Conservation (phyloP, 2,888 invertebrate species). For the Lacanobia wlatinum region DNA sequence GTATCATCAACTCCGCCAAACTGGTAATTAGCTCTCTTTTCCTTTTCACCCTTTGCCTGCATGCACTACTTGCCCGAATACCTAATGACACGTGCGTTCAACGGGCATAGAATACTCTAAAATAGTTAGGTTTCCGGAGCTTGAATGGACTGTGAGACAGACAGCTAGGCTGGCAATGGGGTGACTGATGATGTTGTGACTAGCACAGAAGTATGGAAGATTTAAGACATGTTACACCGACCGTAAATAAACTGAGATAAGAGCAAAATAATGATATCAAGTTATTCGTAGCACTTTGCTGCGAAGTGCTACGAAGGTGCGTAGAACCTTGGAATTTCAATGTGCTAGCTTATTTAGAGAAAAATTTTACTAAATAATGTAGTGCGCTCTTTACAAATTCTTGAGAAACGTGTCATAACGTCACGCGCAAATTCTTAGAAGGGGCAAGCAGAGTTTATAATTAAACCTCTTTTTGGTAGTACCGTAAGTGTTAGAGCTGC, state of each 20-base stretch:
- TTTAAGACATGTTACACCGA: background rate
- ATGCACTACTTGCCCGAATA: slow-evolving; percentile 34
- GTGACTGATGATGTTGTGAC: background rate
- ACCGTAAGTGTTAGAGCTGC: too few relatives aligned
- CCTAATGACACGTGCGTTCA: slow-evolving; percentile 64
- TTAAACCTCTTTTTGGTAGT: too few relatives aligned
- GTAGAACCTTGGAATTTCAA: too few relatives aligned
- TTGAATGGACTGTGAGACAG: too few relatives aligned
- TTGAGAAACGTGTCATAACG: too few relatives aligned
- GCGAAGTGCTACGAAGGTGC: too few relatives aligned
- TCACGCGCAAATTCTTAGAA: too few relatives aligned
- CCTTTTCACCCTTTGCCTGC: slow-evolving; percentile 10
- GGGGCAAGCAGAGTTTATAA: too few relatives aligned
- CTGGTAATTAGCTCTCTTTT: background rate
- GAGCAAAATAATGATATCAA: background rate
- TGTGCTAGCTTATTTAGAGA: too few relatives aligned
- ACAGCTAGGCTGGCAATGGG: background rate
- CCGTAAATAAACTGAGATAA: background rate
- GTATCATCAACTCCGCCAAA: background rate
- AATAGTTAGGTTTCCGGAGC: too few relatives aligned
- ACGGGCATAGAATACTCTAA: slow-evolving; percentile 40
- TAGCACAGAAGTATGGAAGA: background rate
- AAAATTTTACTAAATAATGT: too few relatives aligned
- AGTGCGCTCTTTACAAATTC: too few relatives aligned
- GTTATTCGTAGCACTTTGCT: background rate